Conservation (phyloP, 2,888 invertebrate species). For the Cheilosia scutellata region DNA sequence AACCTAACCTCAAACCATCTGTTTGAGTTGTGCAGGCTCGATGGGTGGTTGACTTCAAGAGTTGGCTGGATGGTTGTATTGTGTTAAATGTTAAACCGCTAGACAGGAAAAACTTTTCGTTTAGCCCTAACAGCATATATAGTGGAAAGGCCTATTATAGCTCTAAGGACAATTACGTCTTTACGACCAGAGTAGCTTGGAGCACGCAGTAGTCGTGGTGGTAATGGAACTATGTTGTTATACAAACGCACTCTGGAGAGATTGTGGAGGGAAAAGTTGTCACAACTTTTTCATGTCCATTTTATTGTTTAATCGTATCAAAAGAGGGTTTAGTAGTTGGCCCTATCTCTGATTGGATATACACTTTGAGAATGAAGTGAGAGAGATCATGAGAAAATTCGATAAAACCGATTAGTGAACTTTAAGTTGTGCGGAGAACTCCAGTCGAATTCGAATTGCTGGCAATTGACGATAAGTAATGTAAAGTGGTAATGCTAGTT, state of each 20-base stretch:
- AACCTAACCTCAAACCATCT: constrained; percentile 65
- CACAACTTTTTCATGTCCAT: constrained; percentile 63
- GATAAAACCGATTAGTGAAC: constrained; percentile 67
- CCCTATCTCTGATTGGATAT: constrained; percentile 37
- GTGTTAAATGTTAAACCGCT: constrained; percentile 74
- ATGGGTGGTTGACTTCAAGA: constrained; percentile 3
- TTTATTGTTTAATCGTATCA: constrained; percentile 61
- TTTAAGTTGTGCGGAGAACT: constrained; percentile 33
- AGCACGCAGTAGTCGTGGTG: neutral
- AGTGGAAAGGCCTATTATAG: constrained; percentile 65
- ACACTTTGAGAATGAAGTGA: constrained; percentile 14
- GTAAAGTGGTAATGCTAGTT: neutral
- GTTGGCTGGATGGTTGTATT: constrained; percentile 48
- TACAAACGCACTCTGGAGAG: constrained; percentile 41
- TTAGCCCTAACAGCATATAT: constrained; percentile 35
- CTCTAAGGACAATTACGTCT: constrained; percentile 72
- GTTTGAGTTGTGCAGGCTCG: constrained; percentile 35
- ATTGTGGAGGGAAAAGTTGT: constrained; percentile 50
- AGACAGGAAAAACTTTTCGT: constrained; percentile 74
- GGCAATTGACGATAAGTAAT: constrained; percentile 66
- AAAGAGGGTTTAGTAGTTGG: neutral
- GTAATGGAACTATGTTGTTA: constrained; percentile 32
- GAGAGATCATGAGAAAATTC: constrained; percentile 67
- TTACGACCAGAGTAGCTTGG: constrained; percentile 12
- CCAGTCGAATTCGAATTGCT: constrained; percentile 67